phyloP scores from a whole-genome alignment of 2,113 vertebrate species.

The Amphilophus citrinellus region DNA sequence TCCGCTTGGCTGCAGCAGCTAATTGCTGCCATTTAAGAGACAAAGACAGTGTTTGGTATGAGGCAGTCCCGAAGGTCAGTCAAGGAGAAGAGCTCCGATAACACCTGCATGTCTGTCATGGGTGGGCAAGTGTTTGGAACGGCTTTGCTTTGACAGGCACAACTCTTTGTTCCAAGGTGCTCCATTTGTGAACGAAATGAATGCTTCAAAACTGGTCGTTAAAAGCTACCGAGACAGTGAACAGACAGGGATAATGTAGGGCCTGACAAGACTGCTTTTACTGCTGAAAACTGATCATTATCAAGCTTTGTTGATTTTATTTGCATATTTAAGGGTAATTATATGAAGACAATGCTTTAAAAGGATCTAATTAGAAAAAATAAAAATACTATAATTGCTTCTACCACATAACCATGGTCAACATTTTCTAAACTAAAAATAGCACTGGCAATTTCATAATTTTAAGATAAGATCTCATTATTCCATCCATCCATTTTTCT shows the following conservation, averaged over 20 bases:
- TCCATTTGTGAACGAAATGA: conserved; percentile 51
- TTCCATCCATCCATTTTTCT: not conserved
- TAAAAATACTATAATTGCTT: not conserved
- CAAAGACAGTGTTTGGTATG: conserved; percentile 63
- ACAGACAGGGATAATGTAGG: conserved; percentile 17
- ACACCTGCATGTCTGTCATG: conserved; percentile 65
- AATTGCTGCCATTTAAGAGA: conserved; percentile 80
- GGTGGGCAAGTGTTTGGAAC: conserved; percentile 47
- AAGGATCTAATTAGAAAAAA: not conserved
- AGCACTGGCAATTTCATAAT: not conserved
- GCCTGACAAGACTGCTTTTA: conserved; percentile 41
- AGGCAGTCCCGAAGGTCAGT: conserved; percentile 76
- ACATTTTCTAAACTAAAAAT: not conserved
- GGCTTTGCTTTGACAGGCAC: conserved; percentile 59
- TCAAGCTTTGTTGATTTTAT: not conserved
- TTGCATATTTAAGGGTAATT: not conserved
- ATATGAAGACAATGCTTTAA: conserved; percentile 4
- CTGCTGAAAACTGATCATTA: conserved; percentile 8
- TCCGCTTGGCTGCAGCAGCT: conserved; percentile 61
- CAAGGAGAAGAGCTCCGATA: conserved; percentile 63
- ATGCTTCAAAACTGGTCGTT: conserved; percentile 60
- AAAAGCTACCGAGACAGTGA: conserved; percentile 33
- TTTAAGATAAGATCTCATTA: not conserved
- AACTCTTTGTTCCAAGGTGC: conserved; percentile 69
- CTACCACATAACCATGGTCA: not conserved